Evolutionary conservation across 1,140 invertebrate species (phyloP).

Genomic region (Hirudo medicinalis): DNA sequence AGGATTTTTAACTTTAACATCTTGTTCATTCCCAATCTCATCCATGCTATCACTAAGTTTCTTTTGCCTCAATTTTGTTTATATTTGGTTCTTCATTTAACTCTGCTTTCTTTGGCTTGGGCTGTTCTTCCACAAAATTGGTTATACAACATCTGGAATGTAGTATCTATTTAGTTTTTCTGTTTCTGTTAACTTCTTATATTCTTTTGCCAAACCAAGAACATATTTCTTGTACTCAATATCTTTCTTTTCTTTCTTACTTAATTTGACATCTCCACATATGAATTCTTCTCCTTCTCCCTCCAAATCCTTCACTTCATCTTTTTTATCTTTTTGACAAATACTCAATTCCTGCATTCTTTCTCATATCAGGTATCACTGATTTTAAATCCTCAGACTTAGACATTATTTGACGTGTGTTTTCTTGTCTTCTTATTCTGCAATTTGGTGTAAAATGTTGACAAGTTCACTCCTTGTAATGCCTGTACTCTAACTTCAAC

Average conservation of each 20-base stretch:
- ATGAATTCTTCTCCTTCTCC: constrained; percentile 91
- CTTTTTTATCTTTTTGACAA: constrained; percentile 85
- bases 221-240: constrained; percentile 81
- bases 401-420: constrained; percentile 60
- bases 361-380: constrained; percentile 68
- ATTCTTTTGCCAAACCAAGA: constrained; percentile 78
- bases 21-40: constrained; percentile 17
- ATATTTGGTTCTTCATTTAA: constrained; percentile 37
- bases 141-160: constrained; percentile 33
- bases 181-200: constrained; percentile 78
- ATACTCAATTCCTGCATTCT: constrained; percentile 84
- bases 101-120: constrained; percentile 31
- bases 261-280: constrained; percentile 73
- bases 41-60: constrained; percentile 26
- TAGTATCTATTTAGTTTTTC: constrained; percentile 65
- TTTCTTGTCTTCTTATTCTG: constrained; percentile 81
- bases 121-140: constrained; percentile 63
- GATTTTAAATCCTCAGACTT: constrained; percentile 62
- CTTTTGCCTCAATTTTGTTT: constrained; percentile 38
- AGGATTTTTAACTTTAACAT: background rate
- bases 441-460: too few species aligned
- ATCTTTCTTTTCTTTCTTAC: constrained; percentile 66
- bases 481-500: too few species aligned
- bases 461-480: too few species aligned
- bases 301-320: constrained; percentile 90